Evolutionary conservation across 2,888 invertebrate species (phyloP), one percentile per base, ranked within the genome.

Genomic region (Melieria omissa): DNA sequence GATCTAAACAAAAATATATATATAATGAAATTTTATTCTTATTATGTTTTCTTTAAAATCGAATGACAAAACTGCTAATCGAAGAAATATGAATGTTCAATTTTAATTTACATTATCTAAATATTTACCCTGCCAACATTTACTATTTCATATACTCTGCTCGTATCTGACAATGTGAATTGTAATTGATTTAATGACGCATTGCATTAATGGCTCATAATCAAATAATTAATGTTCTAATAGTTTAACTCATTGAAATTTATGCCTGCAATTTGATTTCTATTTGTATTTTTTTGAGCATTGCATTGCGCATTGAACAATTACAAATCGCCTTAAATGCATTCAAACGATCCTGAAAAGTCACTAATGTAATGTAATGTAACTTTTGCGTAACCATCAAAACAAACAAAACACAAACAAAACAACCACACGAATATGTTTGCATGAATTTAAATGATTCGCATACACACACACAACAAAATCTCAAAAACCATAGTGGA

Each of bases 51-150:
- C 29, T 29, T 29, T 67, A 55, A 66, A 73, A 72, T 62, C 61
- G 70, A 42, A 55, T 66, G 62, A 54, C 49, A 72, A 70, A 74
- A 73, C 71, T 72, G 65, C 73, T 71, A 77, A 78, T 76, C 74
- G 75, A 78, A 76, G 76, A 77, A 77, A 77, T 79, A 78, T 78
- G 77, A 79, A 76, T 76, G 75, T 75, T 74, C 70, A 74, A 58
- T 14, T 41, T 58, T 52, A 64, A 57, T 60, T 9, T 69, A 47
- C 55, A 69, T 63, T 69, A 63, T 62, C 62, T 54, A 16, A 60
- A 60, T 16, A 12, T 14, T 42, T 52, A 67, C 52, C 60, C 12
- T 52, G 44, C 29, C 29, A 3, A 29, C 29, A 29, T 29, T 29
- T 29, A 29, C 29, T 29, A 29, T 29, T 29, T 52, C 12, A 8